Conservation (phyloP, 1,140 invertebrate species). For the Theocolax elegans region DNA sequence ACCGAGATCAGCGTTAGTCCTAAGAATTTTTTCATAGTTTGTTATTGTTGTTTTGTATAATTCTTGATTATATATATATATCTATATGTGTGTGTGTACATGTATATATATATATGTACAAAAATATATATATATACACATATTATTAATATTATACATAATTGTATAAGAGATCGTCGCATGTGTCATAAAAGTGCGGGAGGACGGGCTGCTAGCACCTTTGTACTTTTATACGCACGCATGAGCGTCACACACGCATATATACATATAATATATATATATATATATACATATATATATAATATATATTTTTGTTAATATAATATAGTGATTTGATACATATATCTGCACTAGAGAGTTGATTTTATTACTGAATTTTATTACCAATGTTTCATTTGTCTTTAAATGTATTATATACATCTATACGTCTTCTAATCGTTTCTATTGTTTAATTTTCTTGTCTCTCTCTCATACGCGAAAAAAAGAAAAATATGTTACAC, state of each 20-base stretch:
- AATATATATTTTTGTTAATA: slow-evolving; percentile 65
- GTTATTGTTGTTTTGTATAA: slow-evolving; percentile 65
- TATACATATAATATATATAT: slow-evolving; percentile 49
- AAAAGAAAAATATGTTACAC: too few relatives aligned
- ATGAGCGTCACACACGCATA: slow-evolving; percentile 41
- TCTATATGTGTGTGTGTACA: slow-evolving; percentile 42
- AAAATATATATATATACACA: slow-evolving; percentile 34
- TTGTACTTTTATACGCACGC: slow-evolving; percentile 42
- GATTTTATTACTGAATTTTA: slow-evolving; percentile 50
- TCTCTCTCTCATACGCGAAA: slow-evolving; percentile 30
- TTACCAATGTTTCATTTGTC: slow-evolving; percentile 47
- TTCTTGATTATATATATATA: slow-evolving; percentile 57
- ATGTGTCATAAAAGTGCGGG: slow-evolving; percentile 42
- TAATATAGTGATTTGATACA: slow-evolving; percentile 61
- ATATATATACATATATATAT: slow-evolving; percentile 48
- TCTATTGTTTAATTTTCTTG: slow-evolving; percentile 29
- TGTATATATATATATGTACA: slow-evolving; percentile 34
- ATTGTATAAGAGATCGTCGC: slow-evolving; percentile 23
- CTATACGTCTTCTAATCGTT: slow-evolving; percentile 21
- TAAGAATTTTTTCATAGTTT: slow-evolving; percentile 63
- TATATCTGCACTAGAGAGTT: slow-evolving; percentile 52
- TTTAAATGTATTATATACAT: slow-evolving; percentile 37
- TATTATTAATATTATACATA: slow-evolving; percentile 40
- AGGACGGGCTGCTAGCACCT: slow-evolving; percentile 37
- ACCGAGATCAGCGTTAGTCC: slow-evolving; percentile 48